phyloP scores from a whole-genome alignment of 2,797 vertebrate genomes.

The Sternarchorhynchus goeldii region DNA sequence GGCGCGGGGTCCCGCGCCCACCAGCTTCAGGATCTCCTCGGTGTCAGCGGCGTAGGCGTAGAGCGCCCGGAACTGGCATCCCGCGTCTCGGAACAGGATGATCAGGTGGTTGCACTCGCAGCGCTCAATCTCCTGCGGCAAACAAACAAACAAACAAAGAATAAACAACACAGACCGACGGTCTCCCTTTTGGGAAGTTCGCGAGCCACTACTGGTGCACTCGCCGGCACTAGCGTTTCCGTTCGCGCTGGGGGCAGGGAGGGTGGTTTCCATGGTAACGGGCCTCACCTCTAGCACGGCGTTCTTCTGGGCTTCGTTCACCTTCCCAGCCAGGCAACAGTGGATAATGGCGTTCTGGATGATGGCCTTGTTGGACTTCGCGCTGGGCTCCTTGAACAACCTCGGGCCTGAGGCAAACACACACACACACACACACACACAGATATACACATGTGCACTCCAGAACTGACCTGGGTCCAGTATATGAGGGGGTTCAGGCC shows the following conservation, averaged over 20 bases:
- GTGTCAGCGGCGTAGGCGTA: slow-evolving; percentile 82
- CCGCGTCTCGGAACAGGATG: slow-evolving; percentile 85
- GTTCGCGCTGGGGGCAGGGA: neutral
- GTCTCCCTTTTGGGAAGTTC: too few species aligned
- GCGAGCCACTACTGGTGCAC: too few species aligned
- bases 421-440: neutral
- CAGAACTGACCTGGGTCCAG: too few species aligned
- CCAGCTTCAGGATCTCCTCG: slow-evolving; percentile 83
- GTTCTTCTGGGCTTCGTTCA: slow-evolving; percentile 85
- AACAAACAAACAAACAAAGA: neutral
- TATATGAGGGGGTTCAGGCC: too few species aligned
- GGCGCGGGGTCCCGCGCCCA: slow-evolving; percentile 81
- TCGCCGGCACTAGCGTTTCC: too few species aligned
- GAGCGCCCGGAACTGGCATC: slow-evolving; percentile 85
- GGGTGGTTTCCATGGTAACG: slow-evolving; percentile 20
- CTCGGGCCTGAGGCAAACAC: slow-evolving; percentile 74
- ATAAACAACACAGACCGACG: neutral
- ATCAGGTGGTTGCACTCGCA: slow-evolving; percentile 88
- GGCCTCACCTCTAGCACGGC: slow-evolving; percentile 79
- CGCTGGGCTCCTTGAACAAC: slow-evolving; percentile 86
- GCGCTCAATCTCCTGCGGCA: slow-evolving; percentile 80
- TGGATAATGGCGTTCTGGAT: slow-evolving; percentile 86
- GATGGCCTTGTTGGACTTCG: slow-evolving; percentile 86
- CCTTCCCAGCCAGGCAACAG: slow-evolving; percentile 87
- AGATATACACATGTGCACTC: neutral